These are phyloP conservation scores for Augiades crinisus DNA, from an alignment of 2,888 invertebrate species.

Conservation along the genomic window DNA sequence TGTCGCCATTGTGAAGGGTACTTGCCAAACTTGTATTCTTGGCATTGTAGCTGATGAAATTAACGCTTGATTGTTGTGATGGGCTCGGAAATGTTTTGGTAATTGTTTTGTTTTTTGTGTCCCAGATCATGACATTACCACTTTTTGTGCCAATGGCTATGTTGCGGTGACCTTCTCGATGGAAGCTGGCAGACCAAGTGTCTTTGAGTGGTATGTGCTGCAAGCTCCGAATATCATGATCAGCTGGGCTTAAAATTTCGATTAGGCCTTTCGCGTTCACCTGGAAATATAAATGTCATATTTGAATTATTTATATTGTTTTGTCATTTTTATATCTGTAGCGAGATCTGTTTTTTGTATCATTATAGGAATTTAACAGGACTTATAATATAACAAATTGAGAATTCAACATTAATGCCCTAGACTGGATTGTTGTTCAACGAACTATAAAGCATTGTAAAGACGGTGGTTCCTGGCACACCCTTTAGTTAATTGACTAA, in stretches of 20 bases:
- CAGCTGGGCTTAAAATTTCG: constrained; percentile 67
- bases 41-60: constrained; percentile 68
- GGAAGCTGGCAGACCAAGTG: constrained; percentile 72
- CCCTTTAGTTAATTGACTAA: not conserved
- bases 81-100: constrained; percentile 69
- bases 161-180: constrained; percentile 69
- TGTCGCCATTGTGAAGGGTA: constrained; percentile 73
- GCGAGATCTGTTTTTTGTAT: too few relatives aligned
- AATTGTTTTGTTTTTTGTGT: constrained; percentile 70
- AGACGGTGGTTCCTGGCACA: not conserved
- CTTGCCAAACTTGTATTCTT: constrained; percentile 75
- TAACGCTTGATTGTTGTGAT: constrained; percentile 59
- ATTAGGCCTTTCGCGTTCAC: constrained; percentile 69
- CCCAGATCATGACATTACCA: constrained; percentile 75
- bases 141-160: constrained; percentile 70
- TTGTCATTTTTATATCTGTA: too few relatives aligned
- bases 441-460: not conserved
- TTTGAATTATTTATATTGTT: too few relatives aligned
- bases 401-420: too few relatives aligned
- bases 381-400: too few relatives aligned
- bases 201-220: constrained; percentile 72
- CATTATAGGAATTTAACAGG: too few relatives aligned
- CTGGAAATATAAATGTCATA: constrained; percentile 46
- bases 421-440: too few relatives aligned
- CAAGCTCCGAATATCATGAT: constrained; percentile 66